These are phyloP conservation scores for Thalpophila matura DNA, from an alignment of 2,888 invertebrate genomes.

Conservation along the genomic window DNA sequence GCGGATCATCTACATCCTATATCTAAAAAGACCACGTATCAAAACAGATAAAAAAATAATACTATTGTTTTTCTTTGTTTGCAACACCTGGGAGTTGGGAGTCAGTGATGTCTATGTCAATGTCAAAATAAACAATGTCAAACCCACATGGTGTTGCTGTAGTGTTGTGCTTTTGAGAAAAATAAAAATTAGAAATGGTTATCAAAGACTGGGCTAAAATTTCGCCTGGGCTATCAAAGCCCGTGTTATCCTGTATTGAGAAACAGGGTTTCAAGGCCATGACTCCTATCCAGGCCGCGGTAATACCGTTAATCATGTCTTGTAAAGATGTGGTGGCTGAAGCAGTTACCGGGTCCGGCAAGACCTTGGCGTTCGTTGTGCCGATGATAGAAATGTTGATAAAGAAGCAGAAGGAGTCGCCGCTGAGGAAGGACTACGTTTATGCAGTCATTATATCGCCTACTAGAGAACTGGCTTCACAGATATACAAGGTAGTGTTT, in stretches of 20 bases:
- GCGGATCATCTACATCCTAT: no score
- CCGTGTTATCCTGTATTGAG: slow-evolving; percentile 88
- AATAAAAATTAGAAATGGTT: slow-evolving; percentile 73
- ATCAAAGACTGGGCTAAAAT: slow-evolving; percentile 85
- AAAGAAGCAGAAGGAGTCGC: slow-evolving; percentile 90
- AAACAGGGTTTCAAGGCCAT: slow-evolving; percentile 88
- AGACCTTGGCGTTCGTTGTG: slow-evolving; percentile 98
- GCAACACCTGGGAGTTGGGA: no score
- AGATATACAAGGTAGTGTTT: slow-evolving; percentile 93
- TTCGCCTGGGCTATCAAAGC: slow-evolving; percentile 83
- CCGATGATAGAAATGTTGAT: slow-evolving; percentile 97
- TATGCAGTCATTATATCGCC: slow-evolving; percentile 98
- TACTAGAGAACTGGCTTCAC: slow-evolving; percentile 98
- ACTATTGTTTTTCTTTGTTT: not conserved
- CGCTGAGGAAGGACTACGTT: slow-evolving; percentile 94
- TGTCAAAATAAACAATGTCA: slow-evolving; percentile 54
- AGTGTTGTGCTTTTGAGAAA: not conserved
- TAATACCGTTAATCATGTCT: slow-evolving; percentile 96
- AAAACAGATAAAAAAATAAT: no score
- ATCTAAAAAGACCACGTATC: not conserved
- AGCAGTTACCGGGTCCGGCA: slow-evolving; percentile 99
- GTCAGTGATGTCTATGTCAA: no score
- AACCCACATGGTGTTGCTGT: slow-evolving; percentile 60
- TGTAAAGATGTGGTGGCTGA: slow-evolving; percentile 99
- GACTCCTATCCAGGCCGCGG: slow-evolving; percentile 95